Evolutionary conservation across 1,140 invertebrate species (phyloP).

Genomic region (Brachionus calyciflorus): DNA sequence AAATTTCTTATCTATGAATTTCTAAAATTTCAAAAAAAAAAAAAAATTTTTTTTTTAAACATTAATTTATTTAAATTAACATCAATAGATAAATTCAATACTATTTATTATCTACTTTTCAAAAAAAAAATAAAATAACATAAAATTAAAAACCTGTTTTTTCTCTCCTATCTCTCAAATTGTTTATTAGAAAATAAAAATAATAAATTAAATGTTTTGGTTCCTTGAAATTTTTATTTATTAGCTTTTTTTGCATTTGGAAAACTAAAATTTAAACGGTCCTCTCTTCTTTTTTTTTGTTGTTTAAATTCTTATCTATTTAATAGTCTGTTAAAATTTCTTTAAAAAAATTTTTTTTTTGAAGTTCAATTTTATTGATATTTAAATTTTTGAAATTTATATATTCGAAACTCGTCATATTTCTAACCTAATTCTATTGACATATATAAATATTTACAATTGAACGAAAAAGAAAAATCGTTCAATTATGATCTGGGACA

Average conservation of each 20-base stretch:
- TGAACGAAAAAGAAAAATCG: neutral
- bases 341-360: neutral
- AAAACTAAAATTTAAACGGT: neutral
- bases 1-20: conserved; percentile 17
- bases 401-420: conserved; percentile 29
- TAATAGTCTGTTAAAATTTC: conserved; percentile 42
- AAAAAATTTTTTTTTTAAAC: conserved; percentile 18
- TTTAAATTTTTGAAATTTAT: conserved; percentile 27
- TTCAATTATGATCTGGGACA: conserved; percentile 43
- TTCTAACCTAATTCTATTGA: conserved; percentile 45
- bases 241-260: conserved; percentile 32
- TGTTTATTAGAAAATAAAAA: conserved; percentile 7
- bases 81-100: conserved; percentile 43
- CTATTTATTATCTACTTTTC: conserved; percentile 12
- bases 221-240: conserved; percentile 43
- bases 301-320: conserved; percentile 28
- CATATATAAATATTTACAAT: conserved; percentile 42
- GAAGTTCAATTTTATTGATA: conserved; percentile 27
- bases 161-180: neutral
- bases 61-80: conserved; percentile 42
- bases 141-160: conserved; percentile 23
- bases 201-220: conserved; percentile 42
- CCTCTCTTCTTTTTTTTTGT: too few relatives aligned
- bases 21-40: conserved; percentile 31
- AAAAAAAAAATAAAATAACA: too few relatives aligned